These are phyloP conservation scores for Sturnira hondurensis DNA, from an alignment of 2,113 vertebrate genomes.

Conservation along the genomic window DNA sequence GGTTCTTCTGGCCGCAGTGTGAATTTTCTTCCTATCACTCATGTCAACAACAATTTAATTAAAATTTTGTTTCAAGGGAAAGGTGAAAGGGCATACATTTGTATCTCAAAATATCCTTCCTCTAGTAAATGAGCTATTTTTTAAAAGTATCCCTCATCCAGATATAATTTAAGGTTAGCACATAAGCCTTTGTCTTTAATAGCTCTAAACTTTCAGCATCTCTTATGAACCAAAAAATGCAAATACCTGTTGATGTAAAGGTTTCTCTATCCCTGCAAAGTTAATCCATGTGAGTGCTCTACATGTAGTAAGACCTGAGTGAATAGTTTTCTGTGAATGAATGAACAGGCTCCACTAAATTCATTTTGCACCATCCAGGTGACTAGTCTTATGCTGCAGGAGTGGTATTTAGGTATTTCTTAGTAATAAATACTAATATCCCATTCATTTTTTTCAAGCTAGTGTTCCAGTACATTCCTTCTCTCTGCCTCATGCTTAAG, in stretches of 20 bases:
- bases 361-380: neutral
- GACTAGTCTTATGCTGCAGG: neutral
- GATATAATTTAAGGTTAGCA: neutral
- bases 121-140: neutral
- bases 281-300: neutral
- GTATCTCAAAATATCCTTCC: neutral
- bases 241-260: neutral
- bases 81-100: neutral
- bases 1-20: neutral
- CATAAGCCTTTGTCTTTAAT: neutral
- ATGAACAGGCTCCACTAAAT: neutral
- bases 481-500: neutral
- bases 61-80: constrained; percentile 21
- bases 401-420: neutral
- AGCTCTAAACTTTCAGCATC: neutral
- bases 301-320: neutral
- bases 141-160: neutral
- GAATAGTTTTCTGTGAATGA: neutral
- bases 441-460: neutral
- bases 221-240: neutral
- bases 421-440: neutral
- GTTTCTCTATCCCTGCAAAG: neutral
- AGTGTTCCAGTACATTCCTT: neutral
- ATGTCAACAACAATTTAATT: neutral
- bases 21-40: neutral